Conservation (phyloP, 1,140 invertebrate species). For the Zaprionus inermis region DNA sequence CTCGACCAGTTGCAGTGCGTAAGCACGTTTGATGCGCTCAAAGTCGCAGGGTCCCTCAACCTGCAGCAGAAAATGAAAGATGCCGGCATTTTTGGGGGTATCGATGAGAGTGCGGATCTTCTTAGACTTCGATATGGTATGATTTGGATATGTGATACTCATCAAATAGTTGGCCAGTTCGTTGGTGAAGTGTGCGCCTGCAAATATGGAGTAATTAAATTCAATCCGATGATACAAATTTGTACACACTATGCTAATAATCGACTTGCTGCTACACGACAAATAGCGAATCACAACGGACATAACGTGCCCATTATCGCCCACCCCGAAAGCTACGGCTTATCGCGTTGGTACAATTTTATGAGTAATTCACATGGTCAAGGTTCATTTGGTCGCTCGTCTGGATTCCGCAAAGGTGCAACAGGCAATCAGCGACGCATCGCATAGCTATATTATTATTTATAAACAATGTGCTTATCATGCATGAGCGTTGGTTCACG, state of each 20-base stretch:
- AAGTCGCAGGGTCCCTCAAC: slow-evolving; percentile 86
- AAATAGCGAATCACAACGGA: slow-evolving; percentile 6
- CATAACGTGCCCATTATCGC: slow-evolving; percentile 28
- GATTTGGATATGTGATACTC: slow-evolving; percentile 85
- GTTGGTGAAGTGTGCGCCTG: slow-evolving; percentile 75
- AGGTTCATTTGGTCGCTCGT: slow-evolving; percentile 67
- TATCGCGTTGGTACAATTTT: slow-evolving; percentile 56
- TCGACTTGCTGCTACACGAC: background rate
- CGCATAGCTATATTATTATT: slow-evolving; percentile 43
- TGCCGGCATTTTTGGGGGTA: slow-evolving; percentile 89
- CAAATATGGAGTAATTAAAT: slow-evolving; percentile 6
- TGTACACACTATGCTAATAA: slow-evolving; percentile 12
- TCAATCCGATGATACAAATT: background rate
- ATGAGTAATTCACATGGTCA: slow-evolving; percentile 80
- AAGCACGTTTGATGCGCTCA: slow-evolving; percentile 84
- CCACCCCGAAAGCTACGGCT: slow-evolving; percentile 41
- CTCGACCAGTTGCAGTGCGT: slow-evolving; percentile 85
- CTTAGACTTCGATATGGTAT: slow-evolving; percentile 87
- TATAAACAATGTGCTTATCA: slow-evolving; percentile 74
- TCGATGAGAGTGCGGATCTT: slow-evolving; percentile 88
- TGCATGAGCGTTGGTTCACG: slow-evolving; percentile 1
- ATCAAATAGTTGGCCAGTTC: slow-evolving; percentile 82
- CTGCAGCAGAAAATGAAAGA: slow-evolving; percentile 88
- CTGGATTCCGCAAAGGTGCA: slow-evolving; percentile 74
- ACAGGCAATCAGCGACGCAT: slow-evolving; percentile 64